Evolutionary conservation across 2,113 vertebrate species (phyloP), one percentile per base, ranked within the genome.

Genomic region (Hyperopisus bebe): DNA sequence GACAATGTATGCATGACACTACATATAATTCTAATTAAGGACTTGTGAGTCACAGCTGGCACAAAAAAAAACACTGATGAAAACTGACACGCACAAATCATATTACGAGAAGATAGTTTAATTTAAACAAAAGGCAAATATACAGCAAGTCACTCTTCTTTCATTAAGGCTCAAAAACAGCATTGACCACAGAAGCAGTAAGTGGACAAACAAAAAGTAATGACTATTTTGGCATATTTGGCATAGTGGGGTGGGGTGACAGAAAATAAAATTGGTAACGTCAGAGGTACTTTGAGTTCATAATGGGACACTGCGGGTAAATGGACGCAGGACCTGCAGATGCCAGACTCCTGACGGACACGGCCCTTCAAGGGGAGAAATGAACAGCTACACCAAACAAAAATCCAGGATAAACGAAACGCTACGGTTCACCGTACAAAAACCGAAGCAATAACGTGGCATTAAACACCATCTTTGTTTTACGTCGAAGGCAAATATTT

Each of bases 61-160:
- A 39, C 88, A 19, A 24, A 7, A 35, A 11, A 21, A 53, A n/a
- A 15, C 13, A 58, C 24, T 21, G 1, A 86, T 7, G 24, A 83
- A 89, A 47, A 89, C 21, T 70, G 46, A 46, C 35, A 48, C 6
- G 62, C n/a, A 70, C 62, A 70, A 13, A 48, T 19, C 10, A 74
- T 48, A 53, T 90, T 85, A 89, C 87, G 80, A 91, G 90, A 90
- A 90, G 92, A 92, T 88, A 53, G 89, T 95, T 95, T 95, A 95
- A 94, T 95, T 94, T 92, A 93, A 95, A 94, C 92, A 91, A 92
- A 95, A 88, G 62, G 88, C 50, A 91, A 89, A 93, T 88, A 91
- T 92, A 95, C 93, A 95, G 93, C 90, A 92, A 86, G 86, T 90
- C 91, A 88, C 92, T 90, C 90, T 84, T 94, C 77, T 90, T 94